These are phyloP conservation scores for Strix aluco DNA, from an alignment of 2,113 vertebrate species.

Conservation along the genomic window DNA sequence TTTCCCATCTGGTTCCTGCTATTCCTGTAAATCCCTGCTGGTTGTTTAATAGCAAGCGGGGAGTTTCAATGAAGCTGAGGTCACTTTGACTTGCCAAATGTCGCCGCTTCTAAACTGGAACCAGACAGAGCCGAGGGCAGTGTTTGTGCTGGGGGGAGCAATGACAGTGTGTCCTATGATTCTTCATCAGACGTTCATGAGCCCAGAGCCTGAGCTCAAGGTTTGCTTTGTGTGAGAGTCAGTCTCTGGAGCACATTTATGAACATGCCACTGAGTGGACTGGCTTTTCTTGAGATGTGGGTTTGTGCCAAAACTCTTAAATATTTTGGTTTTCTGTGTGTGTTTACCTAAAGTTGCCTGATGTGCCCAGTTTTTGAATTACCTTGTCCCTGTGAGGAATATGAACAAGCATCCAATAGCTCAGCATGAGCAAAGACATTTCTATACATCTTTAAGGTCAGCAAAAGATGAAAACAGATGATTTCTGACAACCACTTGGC, in stretches of 20 bases:
- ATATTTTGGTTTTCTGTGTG: background rate
- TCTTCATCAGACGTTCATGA: background rate
- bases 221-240: background rate
- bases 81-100: conserved; percentile 26
- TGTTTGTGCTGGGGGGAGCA: background rate
- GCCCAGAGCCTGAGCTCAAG: background rate
- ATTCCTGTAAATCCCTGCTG: conserved; percentile 21
- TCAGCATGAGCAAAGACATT: background rate
- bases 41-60: background rate
- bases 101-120: conserved; percentile 40
- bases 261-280: background rate
- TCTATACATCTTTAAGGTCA: background rate
- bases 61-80: conserved; percentile 21
- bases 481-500: background rate
- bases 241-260: background rate
- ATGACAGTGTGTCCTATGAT: background rate
- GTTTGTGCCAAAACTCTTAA: background rate
- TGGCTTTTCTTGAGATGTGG: background rate
- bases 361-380: background rate
- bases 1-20: conserved; percentile 46
- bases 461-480: background rate
- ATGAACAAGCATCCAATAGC: background rate
- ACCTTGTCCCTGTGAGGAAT: background rate
- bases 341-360: background rate
- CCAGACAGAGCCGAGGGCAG: background rate